These are phyloP conservation scores for Amphilophus citrinellus DNA, from an alignment of 2,113 vertebrate species.

Conservation along the genomic window DNA sequence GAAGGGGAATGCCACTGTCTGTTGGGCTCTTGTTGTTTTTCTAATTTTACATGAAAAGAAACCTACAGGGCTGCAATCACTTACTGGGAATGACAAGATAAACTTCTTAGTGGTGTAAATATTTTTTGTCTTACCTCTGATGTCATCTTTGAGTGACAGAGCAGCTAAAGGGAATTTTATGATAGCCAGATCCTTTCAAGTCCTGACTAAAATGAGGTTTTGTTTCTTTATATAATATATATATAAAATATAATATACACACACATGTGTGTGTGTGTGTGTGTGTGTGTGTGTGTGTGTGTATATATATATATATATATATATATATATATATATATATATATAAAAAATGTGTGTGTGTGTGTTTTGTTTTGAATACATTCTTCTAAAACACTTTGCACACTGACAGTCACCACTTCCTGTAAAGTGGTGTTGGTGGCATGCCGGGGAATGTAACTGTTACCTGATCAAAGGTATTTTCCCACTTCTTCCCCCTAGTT, in stretches of 20 bases:
- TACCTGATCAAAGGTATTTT: constrained; percentile 61
- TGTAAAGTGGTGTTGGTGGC: constrained; percentile 24
- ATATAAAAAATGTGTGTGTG: too few species aligned
- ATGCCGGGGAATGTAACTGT: constrained; percentile 30
- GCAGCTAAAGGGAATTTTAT: constrained; percentile 7
- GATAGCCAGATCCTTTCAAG: not conserved
- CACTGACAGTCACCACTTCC: constrained; percentile 19
- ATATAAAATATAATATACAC: too few species aligned
- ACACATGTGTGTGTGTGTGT: too few species aligned
- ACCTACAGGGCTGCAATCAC: not conserved
- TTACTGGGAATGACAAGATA: constrained; percentile 35
- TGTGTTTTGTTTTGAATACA: not conserved
- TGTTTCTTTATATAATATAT: too few species aligned
- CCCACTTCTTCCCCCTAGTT: constrained; percentile 30
- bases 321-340: too few species aligned
- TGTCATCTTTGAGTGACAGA: constrained; percentile 27
- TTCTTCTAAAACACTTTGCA: not conserved
- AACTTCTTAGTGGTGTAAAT: constrained; percentile 9
- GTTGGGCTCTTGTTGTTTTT: constrained; percentile 19
- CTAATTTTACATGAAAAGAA: constrained; percentile 30
- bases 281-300: too few species aligned
- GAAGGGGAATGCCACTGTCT: constrained; percentile 52
- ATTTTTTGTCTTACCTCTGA: constrained; percentile 23
- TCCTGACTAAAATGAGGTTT: not conserved
- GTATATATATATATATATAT: too few species aligned